phyloP scores from a whole-genome alignment of 2,113 vertebrate genomes.

The Grallaria varia region DNA sequence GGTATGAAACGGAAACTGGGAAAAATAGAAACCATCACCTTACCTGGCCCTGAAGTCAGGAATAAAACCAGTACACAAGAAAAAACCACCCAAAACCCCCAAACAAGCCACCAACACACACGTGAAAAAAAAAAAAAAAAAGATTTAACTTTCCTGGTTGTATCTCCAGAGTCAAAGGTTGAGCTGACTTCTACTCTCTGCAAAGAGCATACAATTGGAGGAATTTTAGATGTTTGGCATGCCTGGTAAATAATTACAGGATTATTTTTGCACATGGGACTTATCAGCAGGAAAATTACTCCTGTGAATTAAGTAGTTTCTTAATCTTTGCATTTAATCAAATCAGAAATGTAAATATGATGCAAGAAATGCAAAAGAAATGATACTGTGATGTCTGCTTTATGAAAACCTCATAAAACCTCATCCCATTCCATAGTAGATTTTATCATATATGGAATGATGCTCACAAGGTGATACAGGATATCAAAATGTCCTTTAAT shows the following conservation, averaged over 20 bases:
- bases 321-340: conserved; percentile 7
- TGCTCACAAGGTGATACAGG: background rate
- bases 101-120: no score
- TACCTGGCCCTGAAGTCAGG: background rate
- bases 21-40: background rate
- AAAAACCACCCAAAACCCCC: no score
- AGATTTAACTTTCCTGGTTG: background rate
- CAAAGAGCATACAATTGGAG: background rate
- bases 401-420: background rate
- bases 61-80: background rate
- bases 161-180: background rate
- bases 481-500: background rate
- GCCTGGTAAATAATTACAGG: background rate
- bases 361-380: background rate
- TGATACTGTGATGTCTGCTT: background rate
- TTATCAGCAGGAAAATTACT: background rate
- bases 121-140: background rate
- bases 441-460: background rate
- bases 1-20: background rate
- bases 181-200: background rate
- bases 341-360: background rate
- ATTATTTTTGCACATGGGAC: background rate
- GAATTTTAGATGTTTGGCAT: background rate
- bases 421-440: background rate
- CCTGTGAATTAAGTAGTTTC: background rate